Evolutionary conservation across 2,797 vertebrate species (phyloP).

Genomic region (Mormyrus hasselquistii): DNA sequence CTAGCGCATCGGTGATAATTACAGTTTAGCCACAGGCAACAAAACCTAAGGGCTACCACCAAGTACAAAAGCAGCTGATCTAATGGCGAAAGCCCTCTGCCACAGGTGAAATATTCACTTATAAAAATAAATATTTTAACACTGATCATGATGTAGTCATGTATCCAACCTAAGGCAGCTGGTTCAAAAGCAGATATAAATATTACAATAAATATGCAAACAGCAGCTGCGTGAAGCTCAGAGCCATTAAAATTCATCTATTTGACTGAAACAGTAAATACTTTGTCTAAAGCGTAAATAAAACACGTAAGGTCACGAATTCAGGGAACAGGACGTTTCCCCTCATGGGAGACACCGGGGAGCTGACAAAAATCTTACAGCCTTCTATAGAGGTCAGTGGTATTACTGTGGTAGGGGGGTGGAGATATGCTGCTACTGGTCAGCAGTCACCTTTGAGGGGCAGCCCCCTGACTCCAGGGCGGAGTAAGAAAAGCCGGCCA

Average conservation of each 20-base stretch:
- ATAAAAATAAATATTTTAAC: background rate
- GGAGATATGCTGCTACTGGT: background rate
- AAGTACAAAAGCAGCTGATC: background rate
- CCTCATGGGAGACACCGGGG: background rate
- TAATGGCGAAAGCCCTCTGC: background rate
- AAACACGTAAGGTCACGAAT: background rate
- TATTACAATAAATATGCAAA: background rate
- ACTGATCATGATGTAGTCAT: background rate
- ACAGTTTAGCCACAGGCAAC: constrained; percentile 49
- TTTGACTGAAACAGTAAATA: background rate
- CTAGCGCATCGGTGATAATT: constrained; percentile 50
- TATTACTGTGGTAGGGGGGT: background rate
- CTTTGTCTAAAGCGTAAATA: background rate
- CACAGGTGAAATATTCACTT: background rate
- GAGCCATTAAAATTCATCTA: background rate
- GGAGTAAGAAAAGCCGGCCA: background rate
- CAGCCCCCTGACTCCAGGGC: background rate
- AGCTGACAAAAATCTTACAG: background rate
- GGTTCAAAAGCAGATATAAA: background rate
- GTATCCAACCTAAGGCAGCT: background rate
- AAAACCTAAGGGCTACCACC: constrained; percentile 39
- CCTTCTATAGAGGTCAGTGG: background rate
- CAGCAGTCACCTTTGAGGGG: background rate
- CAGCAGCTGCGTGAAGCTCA: background rate
- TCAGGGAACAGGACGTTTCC: background rate